Conservation (phyloP, 2,888 invertebrate species). For the Ganaspis brasiliensis region DNA sequence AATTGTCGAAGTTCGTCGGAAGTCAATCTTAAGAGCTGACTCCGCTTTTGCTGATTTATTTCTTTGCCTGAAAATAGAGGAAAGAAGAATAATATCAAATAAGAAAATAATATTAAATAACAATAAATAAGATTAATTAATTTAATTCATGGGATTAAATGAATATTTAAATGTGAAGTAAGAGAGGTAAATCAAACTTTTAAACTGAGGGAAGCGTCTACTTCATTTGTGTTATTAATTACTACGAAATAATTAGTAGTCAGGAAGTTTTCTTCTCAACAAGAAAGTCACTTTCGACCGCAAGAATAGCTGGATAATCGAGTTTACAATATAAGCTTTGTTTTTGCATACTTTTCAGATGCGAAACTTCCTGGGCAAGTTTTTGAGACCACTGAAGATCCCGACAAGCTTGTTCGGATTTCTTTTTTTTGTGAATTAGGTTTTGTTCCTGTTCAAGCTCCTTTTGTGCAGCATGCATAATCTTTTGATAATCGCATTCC, state of each 20-base stretch:
- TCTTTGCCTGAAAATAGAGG: background rate
- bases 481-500: background rate
- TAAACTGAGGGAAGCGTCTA: background rate
- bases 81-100: background rate
- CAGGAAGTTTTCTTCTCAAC: background rate
- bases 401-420: conserved; percentile 8
- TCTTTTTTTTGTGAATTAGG: background rate
- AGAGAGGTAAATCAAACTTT: background rate
- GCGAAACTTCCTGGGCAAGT: conserved; percentile 21
- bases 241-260: background rate
- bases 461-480: conserved; percentile 2
- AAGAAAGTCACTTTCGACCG: background rate
- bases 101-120: background rate
- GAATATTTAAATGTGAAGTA: too few relatives aligned
- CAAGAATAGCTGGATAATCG: background rate
- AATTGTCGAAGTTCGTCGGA: conserved; percentile 25
- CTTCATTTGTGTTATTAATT: background rate
- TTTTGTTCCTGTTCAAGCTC: background rate
- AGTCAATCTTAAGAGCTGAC: conserved; percentile 16
- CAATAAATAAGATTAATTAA: too few relatives aligned
- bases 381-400: background rate
- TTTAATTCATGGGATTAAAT: too few relatives aligned
- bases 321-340: background rate
- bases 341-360: conserved; percentile 4
- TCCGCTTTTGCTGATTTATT: background rate